Percentiles rank a stretch among this genome's conserved stretches.
Conservation (phyloP, 2,888 invertebrate genomes). For the Hybos culiciformis region DNA sequence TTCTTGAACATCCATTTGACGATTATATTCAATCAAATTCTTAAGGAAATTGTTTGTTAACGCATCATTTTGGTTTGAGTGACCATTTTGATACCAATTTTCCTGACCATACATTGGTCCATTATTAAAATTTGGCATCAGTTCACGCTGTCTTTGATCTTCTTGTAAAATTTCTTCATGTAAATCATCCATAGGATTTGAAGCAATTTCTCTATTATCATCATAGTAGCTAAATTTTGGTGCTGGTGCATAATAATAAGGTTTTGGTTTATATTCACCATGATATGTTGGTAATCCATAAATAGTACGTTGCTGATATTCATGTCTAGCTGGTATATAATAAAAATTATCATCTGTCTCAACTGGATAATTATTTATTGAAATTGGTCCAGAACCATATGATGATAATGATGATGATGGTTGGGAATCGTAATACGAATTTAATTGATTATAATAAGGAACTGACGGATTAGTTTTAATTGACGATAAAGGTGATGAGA, state of each 20-base stretch:
- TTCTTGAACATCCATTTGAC: slow-evolving; percentile 41
- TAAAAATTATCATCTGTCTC: slow-evolving; percentile 15
- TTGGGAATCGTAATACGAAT: slow-evolving; percentile 11
- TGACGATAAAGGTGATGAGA: slow-evolving; percentile 4
- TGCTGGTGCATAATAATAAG: slow-evolving; percentile 37
- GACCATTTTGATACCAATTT: slow-evolving; percentile 40
- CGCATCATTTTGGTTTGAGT: slow-evolving; percentile 38
- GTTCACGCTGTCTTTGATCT: slow-evolving; percentile 37
- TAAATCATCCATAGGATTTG: slow-evolving; percentile 39
- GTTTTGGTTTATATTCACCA: slow-evolving; percentile 24
- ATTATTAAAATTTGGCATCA: slow-evolving; percentile 3
- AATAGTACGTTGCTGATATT: slow-evolving; percentile 16
- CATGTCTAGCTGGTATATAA: slow-evolving; percentile 17
- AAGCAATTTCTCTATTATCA: slow-evolving; percentile 27
- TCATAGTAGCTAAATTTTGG: slow-evolving; percentile 35
- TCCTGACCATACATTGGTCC: slow-evolving; percentile 39
- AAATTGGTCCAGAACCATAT: not conserved
- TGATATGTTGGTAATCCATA: slow-evolving; percentile 21
- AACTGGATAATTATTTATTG: slow-evolving; percentile 7
- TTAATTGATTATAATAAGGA: slow-evolving; percentile 7
- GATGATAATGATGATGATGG: not conserved
- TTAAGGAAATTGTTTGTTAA: slow-evolving; percentile 37
- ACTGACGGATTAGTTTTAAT: too few species aligned
- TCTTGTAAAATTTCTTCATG: slow-evolving; percentile 48
- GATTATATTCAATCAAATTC: slow-evolving; percentile 49